Evolutionary conservation across 2,113 vertebrate genomes (phyloP).

Genomic region (Apteryx mantelli): DNA sequence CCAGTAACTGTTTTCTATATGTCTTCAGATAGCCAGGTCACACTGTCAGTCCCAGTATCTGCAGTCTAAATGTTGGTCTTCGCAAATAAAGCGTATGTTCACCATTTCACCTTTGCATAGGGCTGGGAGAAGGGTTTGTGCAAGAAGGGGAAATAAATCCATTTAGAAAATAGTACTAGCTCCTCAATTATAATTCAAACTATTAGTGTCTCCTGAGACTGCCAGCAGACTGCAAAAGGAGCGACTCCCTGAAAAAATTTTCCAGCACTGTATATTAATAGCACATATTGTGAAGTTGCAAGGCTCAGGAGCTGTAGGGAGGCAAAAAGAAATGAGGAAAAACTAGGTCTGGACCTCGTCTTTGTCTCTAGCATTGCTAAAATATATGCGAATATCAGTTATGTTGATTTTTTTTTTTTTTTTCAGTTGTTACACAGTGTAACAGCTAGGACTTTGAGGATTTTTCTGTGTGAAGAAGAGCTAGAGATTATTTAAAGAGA

Average conservation of each 20-base stretch:
- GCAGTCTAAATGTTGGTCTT: constrained; percentile 4
- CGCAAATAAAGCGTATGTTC: not conserved
- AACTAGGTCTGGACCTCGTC: not conserved
- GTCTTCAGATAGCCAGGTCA: constrained; percentile 13
- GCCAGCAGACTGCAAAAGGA: not conserved
- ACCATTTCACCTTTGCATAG: not conserved
- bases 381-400: fast-evolving
- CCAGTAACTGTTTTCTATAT: not conserved
- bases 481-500: not conserved
- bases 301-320: not conserved
- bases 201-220: not conserved
- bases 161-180: not conserved
- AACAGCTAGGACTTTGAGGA: not conserved
- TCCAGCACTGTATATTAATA: not conserved
- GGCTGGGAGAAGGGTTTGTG: not conserved
- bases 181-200: not conserved
- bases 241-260: not conserved
- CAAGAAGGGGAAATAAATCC: not conserved
- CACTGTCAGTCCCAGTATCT: not conserved
- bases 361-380: not conserved
- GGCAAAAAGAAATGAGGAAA: not conserved
- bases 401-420: not conserved
- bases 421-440: not conserved
- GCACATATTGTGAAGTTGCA: not conserved
- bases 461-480: not conserved